Evolutionary conservation across 2,113 vertebrate genomes (phyloP).

Genomic region (Zapornia atra): DNA sequence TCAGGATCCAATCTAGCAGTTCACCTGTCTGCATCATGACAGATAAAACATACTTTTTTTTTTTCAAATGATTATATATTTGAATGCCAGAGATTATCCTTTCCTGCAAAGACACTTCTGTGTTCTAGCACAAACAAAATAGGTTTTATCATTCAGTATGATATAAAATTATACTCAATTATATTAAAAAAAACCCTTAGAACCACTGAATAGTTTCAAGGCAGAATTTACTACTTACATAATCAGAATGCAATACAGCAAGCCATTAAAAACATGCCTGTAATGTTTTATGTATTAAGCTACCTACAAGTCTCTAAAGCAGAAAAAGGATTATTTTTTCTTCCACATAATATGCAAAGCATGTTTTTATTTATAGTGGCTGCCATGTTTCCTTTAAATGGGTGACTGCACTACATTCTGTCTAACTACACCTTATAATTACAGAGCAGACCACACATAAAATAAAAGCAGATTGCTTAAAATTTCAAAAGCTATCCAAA

Average conservation of each 20-base stretch:
- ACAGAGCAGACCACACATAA: slow-evolving; percentile 21
- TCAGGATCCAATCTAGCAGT: too few relatives aligned
- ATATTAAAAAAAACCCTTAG: background rate
- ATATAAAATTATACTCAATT: background rate
- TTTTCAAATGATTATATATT: background rate
- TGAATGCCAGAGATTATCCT: background rate
- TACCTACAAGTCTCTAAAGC: background rate
- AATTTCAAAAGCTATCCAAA: slow-evolving; percentile 2
- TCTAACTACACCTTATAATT: slow-evolving; percentile 31
- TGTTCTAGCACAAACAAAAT: background rate
- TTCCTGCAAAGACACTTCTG: background rate
- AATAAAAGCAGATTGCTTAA: slow-evolving; percentile 10
- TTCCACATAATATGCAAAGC: background rate
- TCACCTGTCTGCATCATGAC: background rate
- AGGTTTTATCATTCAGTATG: background rate
- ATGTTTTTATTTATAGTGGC: slow-evolving; percentile 30
- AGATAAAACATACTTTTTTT: background rate
- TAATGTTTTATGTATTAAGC: slow-evolving; percentile 2
- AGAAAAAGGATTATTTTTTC: background rate
- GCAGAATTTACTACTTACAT: slow-evolving; percentile 1
- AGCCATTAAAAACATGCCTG: slow-evolving; percentile 18
- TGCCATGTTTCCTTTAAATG: slow-evolving; percentile 37
- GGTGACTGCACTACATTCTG: slow-evolving; percentile 1
- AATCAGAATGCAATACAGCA: slow-evolving; percentile 7
- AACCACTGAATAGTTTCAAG: slow-evolving; percentile 20